Base-by-base conservation (phyloP, 2,113 vertebrate species). In the Nothoprocta perdicaria region DNA sequence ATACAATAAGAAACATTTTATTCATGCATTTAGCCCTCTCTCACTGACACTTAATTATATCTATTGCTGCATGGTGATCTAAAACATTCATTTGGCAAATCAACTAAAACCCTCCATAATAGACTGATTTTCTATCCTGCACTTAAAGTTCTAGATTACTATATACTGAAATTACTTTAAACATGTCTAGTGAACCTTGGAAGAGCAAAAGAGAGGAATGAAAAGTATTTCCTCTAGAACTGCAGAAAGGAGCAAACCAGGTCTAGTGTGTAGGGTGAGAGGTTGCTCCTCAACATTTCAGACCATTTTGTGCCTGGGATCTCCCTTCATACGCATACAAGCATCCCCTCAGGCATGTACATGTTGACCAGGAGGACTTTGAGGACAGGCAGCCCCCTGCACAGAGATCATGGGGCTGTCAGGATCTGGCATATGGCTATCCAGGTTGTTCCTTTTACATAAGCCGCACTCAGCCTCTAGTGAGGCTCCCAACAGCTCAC, bases 41-140 rank as follows among this genome's bases (percentile, higher is more conserved):
- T 80, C 40, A 53, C 57, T 93, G 96, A 97, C 94, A 96, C 85
- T 94, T 97, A 96, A 94, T 97, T 96, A 96, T 82, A 65, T 93
- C 94, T 96, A 80, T 85, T 10, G 41, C 75, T 83, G 85, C 66
- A 81, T 40, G 55, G 90, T 93, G 94, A 86, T 74, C 94, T 55
- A 61, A 96, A 95, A 88, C 92, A 92, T 90, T 95, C 94, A 97
- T 96, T 95, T 84, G 57, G 88, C 86, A 95, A 92, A 95, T 94
- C 82, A 84, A 48, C 69, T 91, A 86, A 85, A 94, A 91, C 80
- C 92, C 68, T 90, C 46, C 24, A 67, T 62, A 90, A 85, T 12
- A 82, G 6, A 41, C 40, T 8, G 40, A 60, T 82, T 93, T 95
- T 52, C 67, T 66, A 9, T 41, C 43, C 68, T 79, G 43, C 15